A percentile compares a stretch with the other conserved stretches of the same genome.
Evolutionary conservation across 2,113 vertebrate genomes (phyloP).

Genomic region (Trematocara stigmaticum): DNA sequence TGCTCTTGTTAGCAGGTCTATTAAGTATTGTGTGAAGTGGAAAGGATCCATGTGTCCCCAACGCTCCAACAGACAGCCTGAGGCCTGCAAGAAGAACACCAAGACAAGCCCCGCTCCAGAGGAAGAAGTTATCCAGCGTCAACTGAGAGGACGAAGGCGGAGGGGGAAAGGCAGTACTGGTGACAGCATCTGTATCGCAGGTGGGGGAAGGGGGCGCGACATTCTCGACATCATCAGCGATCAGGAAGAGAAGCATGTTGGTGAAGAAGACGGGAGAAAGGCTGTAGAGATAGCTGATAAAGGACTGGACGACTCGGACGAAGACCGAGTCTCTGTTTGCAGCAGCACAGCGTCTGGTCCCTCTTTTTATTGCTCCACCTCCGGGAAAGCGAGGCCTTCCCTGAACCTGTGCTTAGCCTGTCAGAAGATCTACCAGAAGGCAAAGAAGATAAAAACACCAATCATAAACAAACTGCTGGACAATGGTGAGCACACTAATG

Average conservation of each 20-base stretch:
- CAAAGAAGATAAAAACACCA: slow-evolving; percentile 14
- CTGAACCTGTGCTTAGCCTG: slow-evolving; percentile 33
- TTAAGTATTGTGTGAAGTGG: slow-evolving; percentile 19
- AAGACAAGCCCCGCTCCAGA: background rate
- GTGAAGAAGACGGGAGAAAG: background rate
- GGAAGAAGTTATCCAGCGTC: background rate
- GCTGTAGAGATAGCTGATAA: background rate
- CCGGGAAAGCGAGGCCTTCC: background rate
- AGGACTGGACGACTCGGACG: background rate
- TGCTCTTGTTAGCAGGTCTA: slow-evolving; percentile 9
- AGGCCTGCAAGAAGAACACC: background rate
- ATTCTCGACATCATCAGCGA: background rate
- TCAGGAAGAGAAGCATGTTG: accelerated
- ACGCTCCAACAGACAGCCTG: background rate
- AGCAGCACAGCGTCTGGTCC: slow-evolving; percentile 40
- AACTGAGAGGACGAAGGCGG: background rate
- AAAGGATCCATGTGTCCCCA: background rate
- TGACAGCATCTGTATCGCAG: accelerated
- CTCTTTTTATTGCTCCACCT: background rate
- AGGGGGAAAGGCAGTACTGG: background rate
- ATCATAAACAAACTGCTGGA: slow-evolving; percentile 25
- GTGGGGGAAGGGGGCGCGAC: background rate
- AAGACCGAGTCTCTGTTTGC: background rate
- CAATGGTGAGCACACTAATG: slow-evolving; percentile 12
- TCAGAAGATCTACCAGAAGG: slow-evolving; percentile 15